phyloP scores from a whole-genome alignment of 2,113 vertebrate species.

The Oryctolagus cuniculus region DNA sequence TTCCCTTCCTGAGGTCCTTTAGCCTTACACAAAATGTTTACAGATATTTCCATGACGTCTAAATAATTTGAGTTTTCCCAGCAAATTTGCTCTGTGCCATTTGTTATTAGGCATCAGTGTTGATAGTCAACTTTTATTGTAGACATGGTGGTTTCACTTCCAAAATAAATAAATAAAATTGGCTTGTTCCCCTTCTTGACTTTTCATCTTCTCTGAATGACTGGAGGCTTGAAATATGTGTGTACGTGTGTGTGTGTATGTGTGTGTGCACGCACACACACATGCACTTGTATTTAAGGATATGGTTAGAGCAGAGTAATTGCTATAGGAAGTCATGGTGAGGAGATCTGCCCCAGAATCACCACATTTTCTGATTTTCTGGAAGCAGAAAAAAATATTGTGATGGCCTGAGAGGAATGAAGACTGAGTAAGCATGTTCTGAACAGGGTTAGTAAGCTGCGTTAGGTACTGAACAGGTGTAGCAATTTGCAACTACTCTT shows the following conservation, averaged over 20 bases:
- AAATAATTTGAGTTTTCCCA: not conserved
- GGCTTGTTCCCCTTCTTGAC: not conserved
- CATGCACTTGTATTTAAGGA: not conserved
- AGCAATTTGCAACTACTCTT: not conserved
- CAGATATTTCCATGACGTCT: conserved; percentile 7
- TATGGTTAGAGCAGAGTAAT: not conserved
- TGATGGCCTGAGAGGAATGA: not conserved
- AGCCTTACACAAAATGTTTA: not conserved
- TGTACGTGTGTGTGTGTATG: not conserved
- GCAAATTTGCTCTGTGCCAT: not conserved
- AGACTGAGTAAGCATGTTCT: not conserved
- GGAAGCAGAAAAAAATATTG: not conserved
- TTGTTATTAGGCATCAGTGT: conserved; percentile 23
- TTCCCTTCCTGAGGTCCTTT: not conserved
- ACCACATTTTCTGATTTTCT: not conserved
- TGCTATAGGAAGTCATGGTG: not conserved
- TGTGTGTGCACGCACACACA: not conserved
- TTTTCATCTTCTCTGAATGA: conserved; percentile 37
- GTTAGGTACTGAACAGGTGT: not conserved
- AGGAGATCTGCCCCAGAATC: not conserved
- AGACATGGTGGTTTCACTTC: conserved; percentile 20
- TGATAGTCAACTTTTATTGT: conserved; percentile 15
- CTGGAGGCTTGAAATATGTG: not conserved
- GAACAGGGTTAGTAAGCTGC: not conserved
- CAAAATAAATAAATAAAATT: not conserved